These are phyloP conservation scores for Parambassis ranga DNA, from an alignment of 2,797 vertebrate species.

Conservation along the genomic window DNA sequence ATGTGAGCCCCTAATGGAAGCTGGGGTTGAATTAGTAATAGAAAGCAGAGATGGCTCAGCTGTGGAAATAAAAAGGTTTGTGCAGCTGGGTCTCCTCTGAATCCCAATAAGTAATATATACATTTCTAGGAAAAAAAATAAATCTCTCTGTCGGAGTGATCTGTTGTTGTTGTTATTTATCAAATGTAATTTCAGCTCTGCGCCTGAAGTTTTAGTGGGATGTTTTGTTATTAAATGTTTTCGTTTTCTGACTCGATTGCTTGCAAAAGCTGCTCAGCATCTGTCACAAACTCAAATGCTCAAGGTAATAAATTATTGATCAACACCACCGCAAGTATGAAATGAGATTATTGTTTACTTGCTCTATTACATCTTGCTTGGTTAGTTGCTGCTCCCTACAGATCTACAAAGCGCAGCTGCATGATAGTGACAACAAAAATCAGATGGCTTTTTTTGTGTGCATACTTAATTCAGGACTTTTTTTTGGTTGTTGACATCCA, in stretches of 20 bases:
- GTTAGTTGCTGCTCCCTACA: slow-evolving; percentile 14
- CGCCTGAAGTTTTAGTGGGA: slow-evolving; percentile 1
- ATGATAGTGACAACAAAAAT: background rate
- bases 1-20: slow-evolving; percentile 42
- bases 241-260: slow-evolving; percentile 49
- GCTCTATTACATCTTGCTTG: slow-evolving; percentile 19
- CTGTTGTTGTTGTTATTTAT: slow-evolving; percentile 27
- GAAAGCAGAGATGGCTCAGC: slow-evolving; percentile 42
- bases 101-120: no score
- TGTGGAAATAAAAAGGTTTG: slow-evolving; percentile 38
- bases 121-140: slow-evolving; percentile 14
- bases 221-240: slow-evolving; percentile 28
- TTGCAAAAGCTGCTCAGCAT: slow-evolving; percentile 30
- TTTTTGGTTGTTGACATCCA: no score
- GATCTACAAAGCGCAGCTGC: background rate
- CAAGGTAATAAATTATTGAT: slow-evolving; percentile 66
- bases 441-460: background rate
- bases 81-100: background rate
- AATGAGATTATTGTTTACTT: slow-evolving; percentile 54
- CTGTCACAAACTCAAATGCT: slow-evolving; percentile 40
- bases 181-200: slow-evolving; percentile 18
- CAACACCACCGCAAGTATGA: slow-evolving; percentile 34
- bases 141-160: background rate
- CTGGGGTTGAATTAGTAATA: slow-evolving; percentile 48
- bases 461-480: no score